Percentiles rank a stretch among this genome's conserved stretches.
phyloP scores from a whole-genome alignment of 2,797 vertebrate species.

The Florisuga fusca region DNA sequence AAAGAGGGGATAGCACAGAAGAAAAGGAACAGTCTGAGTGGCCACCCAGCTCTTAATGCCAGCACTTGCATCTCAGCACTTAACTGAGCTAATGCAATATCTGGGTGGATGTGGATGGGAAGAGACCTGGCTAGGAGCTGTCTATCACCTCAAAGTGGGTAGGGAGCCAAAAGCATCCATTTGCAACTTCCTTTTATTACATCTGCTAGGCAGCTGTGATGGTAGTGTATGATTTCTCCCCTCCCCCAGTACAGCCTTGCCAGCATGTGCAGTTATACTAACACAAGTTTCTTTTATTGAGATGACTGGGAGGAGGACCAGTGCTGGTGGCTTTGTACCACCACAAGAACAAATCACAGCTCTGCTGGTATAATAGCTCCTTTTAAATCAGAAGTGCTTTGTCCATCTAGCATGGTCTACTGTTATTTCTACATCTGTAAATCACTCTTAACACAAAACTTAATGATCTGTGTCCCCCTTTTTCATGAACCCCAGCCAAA shows the following conservation, averaged over 20 bases:
- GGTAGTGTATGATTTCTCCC: not conserved
- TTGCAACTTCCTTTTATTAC: not conserved
- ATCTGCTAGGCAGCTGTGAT: not conserved
- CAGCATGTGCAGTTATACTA: not conserved
- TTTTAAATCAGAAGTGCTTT: slow-evolving; percentile 12
- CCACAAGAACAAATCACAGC: not conserved
- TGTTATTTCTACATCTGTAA: slow-evolving; percentile 44
- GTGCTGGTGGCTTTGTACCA: not conserved
- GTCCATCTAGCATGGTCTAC: not conserved
- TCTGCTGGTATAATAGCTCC: not conserved
- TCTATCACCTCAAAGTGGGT: not conserved
- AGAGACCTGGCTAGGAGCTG: not conserved
- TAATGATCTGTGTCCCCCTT: slow-evolving; percentile 26
- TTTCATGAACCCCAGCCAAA: slow-evolving; percentile 37
- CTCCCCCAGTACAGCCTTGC: not conserved
- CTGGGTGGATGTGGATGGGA: not conserved
- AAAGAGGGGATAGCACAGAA: not conserved
- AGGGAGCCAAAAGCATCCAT: not conserved
- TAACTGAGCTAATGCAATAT: not conserved
- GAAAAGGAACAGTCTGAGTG: not conserved
- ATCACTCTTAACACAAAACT: slow-evolving; percentile 46
- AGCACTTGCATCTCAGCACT: not conserved
- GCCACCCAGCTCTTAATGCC: not conserved
- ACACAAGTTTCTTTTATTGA: not conserved
- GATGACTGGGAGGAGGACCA: not conserved